Evolutionary conservation across 2,113 vertebrate species (phyloP).

Genomic region (Papio anubis): DNA sequence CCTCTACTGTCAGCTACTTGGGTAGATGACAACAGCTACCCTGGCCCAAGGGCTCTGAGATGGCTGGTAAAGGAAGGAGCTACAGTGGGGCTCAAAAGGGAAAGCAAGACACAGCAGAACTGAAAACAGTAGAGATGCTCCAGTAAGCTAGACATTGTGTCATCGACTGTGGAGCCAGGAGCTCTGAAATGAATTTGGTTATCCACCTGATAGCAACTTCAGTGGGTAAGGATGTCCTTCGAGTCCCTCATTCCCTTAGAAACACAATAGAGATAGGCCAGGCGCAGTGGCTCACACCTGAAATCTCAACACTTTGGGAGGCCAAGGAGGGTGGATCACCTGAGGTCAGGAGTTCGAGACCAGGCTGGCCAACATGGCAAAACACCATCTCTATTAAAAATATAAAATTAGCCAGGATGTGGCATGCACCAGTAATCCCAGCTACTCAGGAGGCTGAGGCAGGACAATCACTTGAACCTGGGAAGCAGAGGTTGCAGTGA

Average conservation of each 20-base stretch:
- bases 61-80: background rate
- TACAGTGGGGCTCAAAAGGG: background rate
- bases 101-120: background rate
- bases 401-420: too few relatives aligned
- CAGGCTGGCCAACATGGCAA: too few relatives aligned
- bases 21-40: background rate
- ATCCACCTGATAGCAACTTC: background rate
- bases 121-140: background rate
- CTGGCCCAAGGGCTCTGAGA: background rate
- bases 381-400: too few relatives aligned
- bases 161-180: background rate
- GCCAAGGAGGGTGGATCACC: too few relatives aligned
- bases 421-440: too few relatives aligned
- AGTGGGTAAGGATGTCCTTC: background rate
- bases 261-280: background rate
- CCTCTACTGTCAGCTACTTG: background rate
- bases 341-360: too few relatives aligned
- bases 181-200: background rate
- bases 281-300: accelerated
- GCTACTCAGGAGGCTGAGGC: too few relatives aligned
- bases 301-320: too few relatives aligned
- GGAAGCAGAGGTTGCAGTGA: too few relatives aligned
- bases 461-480: too few relatives aligned
- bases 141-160: too few relatives aligned
- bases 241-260: background rate